Percentiles rank a stretch among this genome's conserved stretches.
Evolutionary conservation across 2,888 invertebrate genomes (phyloP).

Genomic region (Drosophila longiperda): DNA sequence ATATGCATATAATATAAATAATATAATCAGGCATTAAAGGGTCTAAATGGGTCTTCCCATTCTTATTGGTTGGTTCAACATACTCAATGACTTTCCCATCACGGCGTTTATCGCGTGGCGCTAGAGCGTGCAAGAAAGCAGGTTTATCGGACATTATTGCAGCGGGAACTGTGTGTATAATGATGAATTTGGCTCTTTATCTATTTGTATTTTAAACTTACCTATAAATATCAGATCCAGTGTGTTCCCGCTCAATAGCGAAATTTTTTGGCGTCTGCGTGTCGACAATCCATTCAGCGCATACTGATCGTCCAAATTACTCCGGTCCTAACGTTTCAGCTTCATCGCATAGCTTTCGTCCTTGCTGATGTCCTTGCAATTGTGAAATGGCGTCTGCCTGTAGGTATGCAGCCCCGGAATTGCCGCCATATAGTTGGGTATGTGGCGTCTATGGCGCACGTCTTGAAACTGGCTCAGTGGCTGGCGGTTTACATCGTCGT

Average conservation of each 20-base stretch:
- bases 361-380: neutral
- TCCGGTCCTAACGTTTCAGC: conserved; percentile 20
- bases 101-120: conserved; percentile 38
- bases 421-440: conserved; percentile 50
- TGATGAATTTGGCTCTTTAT: neutral
- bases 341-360: conserved; percentile 1
- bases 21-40: neutral
- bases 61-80: conserved; percentile 9
- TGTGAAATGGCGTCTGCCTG: conserved; percentile 18
- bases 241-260: conserved; percentile 10
- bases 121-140: conserved; percentile 36
- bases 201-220: neutral
- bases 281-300: conserved; percentile 38
- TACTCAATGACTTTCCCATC: conserved; percentile 29
- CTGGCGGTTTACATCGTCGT: conserved; percentile 18
- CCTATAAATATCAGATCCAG: neutral
- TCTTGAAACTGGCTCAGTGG: conserved; percentile 6
- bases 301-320: neutral
- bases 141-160: neutral
- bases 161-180: conserved; percentile 7
- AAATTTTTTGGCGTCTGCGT: neutral
- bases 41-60: conserved; percentile 1
- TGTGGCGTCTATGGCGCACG: conserved; percentile 10
- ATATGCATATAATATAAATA: neutral
- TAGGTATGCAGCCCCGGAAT: conserved; percentile 52